Evolutionary conservation across 2,113 vertebrate genomes (phyloP), one percentile per base, ranked within the genome.

Genomic region (Ophiodon elongatus): DNA sequence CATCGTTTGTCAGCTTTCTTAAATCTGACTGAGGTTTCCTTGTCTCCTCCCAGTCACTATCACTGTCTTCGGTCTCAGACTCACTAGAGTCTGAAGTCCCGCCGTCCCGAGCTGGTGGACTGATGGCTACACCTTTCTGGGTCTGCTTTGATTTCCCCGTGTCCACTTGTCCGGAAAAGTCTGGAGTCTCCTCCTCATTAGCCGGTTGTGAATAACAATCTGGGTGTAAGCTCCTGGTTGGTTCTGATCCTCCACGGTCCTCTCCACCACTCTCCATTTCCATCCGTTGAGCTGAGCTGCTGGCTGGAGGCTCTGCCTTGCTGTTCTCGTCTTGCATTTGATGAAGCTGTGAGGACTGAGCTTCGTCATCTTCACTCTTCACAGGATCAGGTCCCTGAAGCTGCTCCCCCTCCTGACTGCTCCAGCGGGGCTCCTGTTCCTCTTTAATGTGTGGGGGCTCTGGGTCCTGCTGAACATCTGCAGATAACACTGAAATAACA

Each of bases 311-410:
- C 35, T 79, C 47, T 50, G 54, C 21, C 64, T 64, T 45, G 45
- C 19, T 6, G 0, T 45, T n/a, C 11, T 69, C 43, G 8, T 80
- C 37, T 41, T 52, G 69, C 23, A n/a, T 65, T 0, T 69, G 74
- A 78, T 52, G 8, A 50, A 45, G 43, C 15, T 70, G 72, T 47
- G 66, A 79, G 13, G 64, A n/a, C 45, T 21, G 45, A 50, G 17
- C 45, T 19, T 50, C 45, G 6, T 50, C 45, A 14, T 71, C n/a
- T 35, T 85, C 39, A 57, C 52, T 81, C n/a, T 73, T 88, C 10
- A 66, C 43, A 10, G 75, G 29, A 0, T 33, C 29, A 25, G 56
- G 37, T 41, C 63, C 43, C 21, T 77, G 45, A 63, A n/a, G 62
- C 1, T 67, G 76, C 54, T 80, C 62, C 50, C 17, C 68, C 23